A percentile compares a stretch with the other conserved stretches of the same genome.
phyloP scores from a whole-genome alignment of 2,888 invertebrate genomes.

The Leptinotarsa juncta region DNA sequence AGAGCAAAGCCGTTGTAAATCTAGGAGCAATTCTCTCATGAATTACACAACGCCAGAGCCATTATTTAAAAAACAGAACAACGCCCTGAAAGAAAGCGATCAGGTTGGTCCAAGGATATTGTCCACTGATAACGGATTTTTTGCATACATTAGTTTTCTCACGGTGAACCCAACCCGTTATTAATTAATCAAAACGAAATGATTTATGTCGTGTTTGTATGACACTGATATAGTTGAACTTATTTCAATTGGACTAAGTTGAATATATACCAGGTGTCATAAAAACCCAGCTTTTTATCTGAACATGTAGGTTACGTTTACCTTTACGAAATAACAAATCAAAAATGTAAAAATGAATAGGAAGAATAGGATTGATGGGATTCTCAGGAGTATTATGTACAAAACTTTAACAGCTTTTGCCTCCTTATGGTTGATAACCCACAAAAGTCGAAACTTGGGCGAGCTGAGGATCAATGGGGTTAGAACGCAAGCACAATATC shows the following conservation, averaged over 20 bases:
- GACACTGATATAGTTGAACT: constrained; percentile 8
- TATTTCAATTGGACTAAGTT: not conserved
- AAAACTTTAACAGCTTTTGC: no score
- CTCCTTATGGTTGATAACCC: no score
- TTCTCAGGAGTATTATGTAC: no score
- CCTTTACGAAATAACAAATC: no score
- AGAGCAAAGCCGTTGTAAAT: constrained; percentile 23
- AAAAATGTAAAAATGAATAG: no score
- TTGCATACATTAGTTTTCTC: constrained; percentile 38
- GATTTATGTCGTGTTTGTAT: constrained; percentile 17
- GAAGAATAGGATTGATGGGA: no score
- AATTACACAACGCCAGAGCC: constrained; percentile 38
- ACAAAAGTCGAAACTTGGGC: no score
- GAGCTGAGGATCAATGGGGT: no score
- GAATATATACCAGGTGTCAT: not conserved
- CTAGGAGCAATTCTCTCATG: constrained; percentile 23
- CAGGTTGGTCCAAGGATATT: constrained; percentile 43
- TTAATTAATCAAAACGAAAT: constrained; percentile 18
- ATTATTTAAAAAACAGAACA: constrained; percentile 36
- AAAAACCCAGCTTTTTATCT: not conserved
- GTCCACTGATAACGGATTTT: constrained; percentile 40
- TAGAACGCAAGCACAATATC: no score
- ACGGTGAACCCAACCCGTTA: constrained; percentile 25
- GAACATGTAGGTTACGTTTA: no score
- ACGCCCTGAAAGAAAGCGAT: constrained; percentile 44